Percentiles rank a stretch among this genome's conserved stretches.
These are phyloP conservation scores for Rhopalosiphum nymphaeae DNA, from an alignment of 2,888 invertebrate genomes.

Conservation along the genomic window DNA sequence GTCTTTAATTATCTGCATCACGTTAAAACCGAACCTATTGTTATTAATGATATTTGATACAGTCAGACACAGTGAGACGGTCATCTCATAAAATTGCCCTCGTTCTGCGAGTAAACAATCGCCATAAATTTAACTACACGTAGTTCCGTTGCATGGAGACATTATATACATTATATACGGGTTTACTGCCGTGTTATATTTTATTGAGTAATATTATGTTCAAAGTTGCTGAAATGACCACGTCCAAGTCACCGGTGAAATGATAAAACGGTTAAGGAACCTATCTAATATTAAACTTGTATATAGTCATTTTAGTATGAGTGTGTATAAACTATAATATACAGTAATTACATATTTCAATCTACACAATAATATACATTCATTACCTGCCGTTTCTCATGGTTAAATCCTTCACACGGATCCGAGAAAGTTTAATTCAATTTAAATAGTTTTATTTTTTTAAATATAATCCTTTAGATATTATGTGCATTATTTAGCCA, in stretches of 20 bases:
- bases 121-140: constrained; percentile 28
- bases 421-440: background rate
- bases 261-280: background rate
- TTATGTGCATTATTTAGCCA: background rate
- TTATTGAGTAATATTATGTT: constrained; percentile 17
- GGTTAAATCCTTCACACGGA: background rate
- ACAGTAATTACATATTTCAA: background rate
- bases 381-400: background rate
- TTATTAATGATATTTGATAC: constrained; percentile 15
- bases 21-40: background rate
- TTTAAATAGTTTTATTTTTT: background rate
- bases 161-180: background rate
- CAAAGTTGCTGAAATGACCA: background rate
- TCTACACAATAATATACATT: constrained; percentile 13
- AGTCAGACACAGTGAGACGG: no score
- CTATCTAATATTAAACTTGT: background rate
- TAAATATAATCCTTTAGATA: background rate
- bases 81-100: constrained; percentile 30
- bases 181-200: constrained; percentile 41
- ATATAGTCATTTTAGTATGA: background rate
- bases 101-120: background rate
- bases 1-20: background rate
- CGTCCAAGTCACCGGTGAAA: background rate
- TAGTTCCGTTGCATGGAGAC: background rate
- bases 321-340: background rate